These are phyloP conservation scores for Sipha flava DNA, from an alignment of 1,140 invertebrate genomes.

Conservation along the genomic window DNA sequence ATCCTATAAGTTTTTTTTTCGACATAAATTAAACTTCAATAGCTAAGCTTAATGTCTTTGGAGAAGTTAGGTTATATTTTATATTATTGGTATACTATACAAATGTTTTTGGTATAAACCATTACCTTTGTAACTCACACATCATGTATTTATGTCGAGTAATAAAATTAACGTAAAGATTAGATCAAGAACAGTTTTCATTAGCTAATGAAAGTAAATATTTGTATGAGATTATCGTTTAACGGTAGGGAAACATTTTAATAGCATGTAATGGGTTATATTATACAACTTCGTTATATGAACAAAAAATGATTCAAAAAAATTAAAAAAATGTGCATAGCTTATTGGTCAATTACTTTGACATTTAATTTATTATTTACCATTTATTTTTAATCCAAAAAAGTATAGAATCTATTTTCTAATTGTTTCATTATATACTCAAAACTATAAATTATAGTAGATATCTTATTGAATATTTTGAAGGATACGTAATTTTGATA, in stretches of 20 bases:
- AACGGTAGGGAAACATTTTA: background rate
- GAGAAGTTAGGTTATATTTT: too few species aligned
- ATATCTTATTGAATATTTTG: too few species aligned
- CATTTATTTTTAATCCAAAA: too few species aligned
- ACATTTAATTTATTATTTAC: background rate
- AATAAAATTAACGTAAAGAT: background rate
- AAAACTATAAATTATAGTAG: too few species aligned
- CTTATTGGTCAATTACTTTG: too few species aligned
- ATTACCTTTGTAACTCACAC: background rate
- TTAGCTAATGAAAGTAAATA: constrained; percentile 19
- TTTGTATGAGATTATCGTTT: background rate
- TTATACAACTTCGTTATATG: background rate
- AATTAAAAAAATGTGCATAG: background rate
- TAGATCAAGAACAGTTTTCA: background rate
- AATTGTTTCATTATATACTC: too few species aligned
- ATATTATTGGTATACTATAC: too few species aligned
- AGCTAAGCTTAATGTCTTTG: too few species aligned
- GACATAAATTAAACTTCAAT: too few species aligned
- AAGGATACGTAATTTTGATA: too few species aligned
- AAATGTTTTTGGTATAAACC: background rate
- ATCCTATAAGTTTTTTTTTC: too few species aligned
- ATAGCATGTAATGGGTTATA: background rate
- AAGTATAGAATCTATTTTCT: too few species aligned
- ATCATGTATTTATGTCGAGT: background rate
- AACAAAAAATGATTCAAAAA: background rate